Conservation (phyloP, 2,888 invertebrate species). For the Eulithis prunata region DNA sequence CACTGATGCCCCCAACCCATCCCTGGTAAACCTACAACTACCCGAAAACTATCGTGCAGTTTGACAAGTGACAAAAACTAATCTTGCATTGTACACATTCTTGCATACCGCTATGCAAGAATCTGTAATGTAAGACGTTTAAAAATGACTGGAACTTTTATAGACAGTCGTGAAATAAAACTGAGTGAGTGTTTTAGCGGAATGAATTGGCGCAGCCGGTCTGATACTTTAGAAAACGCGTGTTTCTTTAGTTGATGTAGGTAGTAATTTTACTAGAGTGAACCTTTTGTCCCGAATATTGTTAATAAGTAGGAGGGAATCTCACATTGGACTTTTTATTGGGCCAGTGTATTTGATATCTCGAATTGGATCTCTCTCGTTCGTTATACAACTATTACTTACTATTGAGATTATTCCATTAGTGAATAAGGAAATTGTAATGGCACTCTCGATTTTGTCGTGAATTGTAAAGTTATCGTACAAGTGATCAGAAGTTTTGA, state of each 20-base stretch:
- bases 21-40: constrained; percentile 64
- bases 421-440: constrained; percentile 70
- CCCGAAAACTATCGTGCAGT: constrained; percentile 26
- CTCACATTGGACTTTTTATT: constrained; percentile 42
- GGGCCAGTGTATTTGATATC: constrained; percentile 52
- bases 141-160: constrained; percentile 5
- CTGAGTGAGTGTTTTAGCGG: constrained; percentile 15
- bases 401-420: constrained; percentile 81
- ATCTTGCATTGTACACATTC: constrained; percentile 2
- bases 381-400: constrained; percentile 58
- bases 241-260: constrained; percentile 21
- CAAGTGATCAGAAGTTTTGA: not conserved
- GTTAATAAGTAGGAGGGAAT: constrained; percentile 36
- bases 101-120: constrained; percentile 9
- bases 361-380: constrained; percentile 76
- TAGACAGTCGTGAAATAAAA: constrained; percentile 4
- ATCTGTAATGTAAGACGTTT: not conserved
- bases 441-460: constrained; percentile 27
- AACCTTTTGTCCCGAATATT: constrained; percentile 25
- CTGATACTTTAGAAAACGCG: constrained; percentile 12
- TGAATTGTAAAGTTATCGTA: constrained; percentile 11
- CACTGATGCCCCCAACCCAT: constrained; percentile 69
- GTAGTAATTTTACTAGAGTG: constrained; percentile 21
- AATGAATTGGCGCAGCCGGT: constrained; percentile 9
- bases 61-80: constrained; percentile 27